These are phyloP conservation scores for Cuculus canorus DNA, from an alignment of 2,797 vertebrate species.

Conservation along the genomic window DNA sequence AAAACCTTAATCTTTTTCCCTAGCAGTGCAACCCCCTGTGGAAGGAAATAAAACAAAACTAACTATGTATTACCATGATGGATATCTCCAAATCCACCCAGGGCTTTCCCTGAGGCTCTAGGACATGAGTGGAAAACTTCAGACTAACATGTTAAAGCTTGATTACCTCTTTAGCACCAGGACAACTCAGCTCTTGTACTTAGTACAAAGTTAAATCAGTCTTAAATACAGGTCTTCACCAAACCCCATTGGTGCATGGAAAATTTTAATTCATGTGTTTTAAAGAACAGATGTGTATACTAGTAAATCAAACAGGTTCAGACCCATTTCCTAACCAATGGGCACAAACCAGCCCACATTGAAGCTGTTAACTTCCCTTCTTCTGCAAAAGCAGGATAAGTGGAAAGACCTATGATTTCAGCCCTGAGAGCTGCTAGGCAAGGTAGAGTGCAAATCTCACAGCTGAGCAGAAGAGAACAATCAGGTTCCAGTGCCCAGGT, in stretches of 20 bases:
- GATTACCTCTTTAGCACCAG: background rate
- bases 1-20: background rate
- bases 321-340: background rate
- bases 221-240: background rate
- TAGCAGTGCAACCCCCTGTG: background rate
- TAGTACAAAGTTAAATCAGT: background rate
- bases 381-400: background rate
- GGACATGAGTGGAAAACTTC: background rate
- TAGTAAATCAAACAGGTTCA: background rate
- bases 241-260: accelerated
- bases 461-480: background rate
- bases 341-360: background rate
- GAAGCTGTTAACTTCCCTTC: background rate
- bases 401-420: background rate
- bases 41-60: background rate
- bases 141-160: background rate
- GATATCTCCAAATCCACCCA: background rate
- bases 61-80: background rate
- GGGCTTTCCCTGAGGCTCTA: background rate
- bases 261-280: background rate
- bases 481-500: background rate
- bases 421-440: background rate
- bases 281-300: background rate
- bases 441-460: background rate
- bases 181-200: background rate